Base-by-base conservation (phyloP, 2,113 vertebrate species). In the Electrona antarctica region DNA sequence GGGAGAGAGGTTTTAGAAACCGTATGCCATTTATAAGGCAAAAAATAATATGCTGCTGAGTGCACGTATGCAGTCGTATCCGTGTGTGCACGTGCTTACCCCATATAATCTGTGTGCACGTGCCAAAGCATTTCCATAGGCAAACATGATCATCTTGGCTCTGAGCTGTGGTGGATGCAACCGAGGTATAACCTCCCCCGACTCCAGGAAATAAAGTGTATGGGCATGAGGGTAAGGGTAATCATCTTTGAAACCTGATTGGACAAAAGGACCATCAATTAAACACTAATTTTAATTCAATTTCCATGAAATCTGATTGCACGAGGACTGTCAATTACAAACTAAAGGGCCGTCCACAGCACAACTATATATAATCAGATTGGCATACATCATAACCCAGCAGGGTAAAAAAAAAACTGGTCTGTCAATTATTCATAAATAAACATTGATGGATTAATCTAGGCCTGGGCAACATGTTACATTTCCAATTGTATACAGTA, bases 91-190 rank as follows among this genome's bases (percentile, higher is more conserved):
- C 15, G 28, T 62, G 33, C 94, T 28, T 81, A 97, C 96, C 90
- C 96, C 95, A 0, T 95, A 93, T 0, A 94, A 86, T 0, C 10
- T 67, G 72, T 75, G 89, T 2, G 96, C 96, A 21, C 92, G 94
- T 7, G 92, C 94, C 83, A 97, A 81, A 0, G 95, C 95, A 0
- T 94, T 96, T 72, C 94, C 95, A 68, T 96, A 97, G 41, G 92
- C 74, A 59, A 96, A 96, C 95, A 97, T 95, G 71, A 96, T 55
- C 94, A 97, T 94, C 88, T 94, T 96, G 60, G 95, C 94, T 66
- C 92, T 90, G 58, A 97, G 91, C 72, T 95, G 94, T 4, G 95
- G 93, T 1, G 94, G 93, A 15, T 10, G 74, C 61, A 95, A 93
- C 68, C 82, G 93, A 29, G 33, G 1, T 46, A 8, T 4, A 11